Conservation (phyloP, 1,140 invertebrate species). For the Drosophila lini region DNA sequence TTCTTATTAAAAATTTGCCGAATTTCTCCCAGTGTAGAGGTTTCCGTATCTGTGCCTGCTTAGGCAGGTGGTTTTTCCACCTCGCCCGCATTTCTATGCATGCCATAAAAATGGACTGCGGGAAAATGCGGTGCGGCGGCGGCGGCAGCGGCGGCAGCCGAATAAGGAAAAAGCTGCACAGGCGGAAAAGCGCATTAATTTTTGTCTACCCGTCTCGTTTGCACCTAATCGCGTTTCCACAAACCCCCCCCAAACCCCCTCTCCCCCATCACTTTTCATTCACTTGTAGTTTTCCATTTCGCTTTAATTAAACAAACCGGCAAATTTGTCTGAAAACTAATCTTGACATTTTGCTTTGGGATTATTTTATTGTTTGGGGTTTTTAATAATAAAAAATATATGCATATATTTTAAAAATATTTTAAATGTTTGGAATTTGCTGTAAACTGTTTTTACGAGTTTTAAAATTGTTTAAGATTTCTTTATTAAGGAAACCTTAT, state of each 20-base stretch:
- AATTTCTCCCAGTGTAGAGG: neutral
- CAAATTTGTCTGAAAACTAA: conserved; percentile 14
- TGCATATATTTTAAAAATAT: neutral
- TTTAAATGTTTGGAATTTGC: too few species aligned
- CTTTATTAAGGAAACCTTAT: too few species aligned
- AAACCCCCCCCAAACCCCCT: neutral
- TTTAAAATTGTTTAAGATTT: neutral
- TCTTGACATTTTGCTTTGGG: neutral
- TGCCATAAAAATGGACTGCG: conserved; percentile 31
- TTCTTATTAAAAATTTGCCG: neutral
- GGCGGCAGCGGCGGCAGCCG: neutral
- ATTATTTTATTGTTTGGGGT: neutral
- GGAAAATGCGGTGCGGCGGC: neutral
- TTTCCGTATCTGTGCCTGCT: conserved; percentile 18
- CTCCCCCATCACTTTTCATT: neutral
- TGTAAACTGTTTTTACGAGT: neutral
- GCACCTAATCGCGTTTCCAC: conserved; percentile 4
- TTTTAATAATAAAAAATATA: neutral
- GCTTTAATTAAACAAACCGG: conserved; percentile 11
- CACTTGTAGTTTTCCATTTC: neutral
- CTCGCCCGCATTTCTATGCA: conserved; percentile 31
- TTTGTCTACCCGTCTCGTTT: neutral
- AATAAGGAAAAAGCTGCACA: conserved; percentile 32
- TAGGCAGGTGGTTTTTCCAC: conserved; percentile 24
- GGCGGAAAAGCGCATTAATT: conserved; percentile 53